Base-by-base conservation (phyloP, 2,888 invertebrate species). In the Neoascia interrupta region DNA sequence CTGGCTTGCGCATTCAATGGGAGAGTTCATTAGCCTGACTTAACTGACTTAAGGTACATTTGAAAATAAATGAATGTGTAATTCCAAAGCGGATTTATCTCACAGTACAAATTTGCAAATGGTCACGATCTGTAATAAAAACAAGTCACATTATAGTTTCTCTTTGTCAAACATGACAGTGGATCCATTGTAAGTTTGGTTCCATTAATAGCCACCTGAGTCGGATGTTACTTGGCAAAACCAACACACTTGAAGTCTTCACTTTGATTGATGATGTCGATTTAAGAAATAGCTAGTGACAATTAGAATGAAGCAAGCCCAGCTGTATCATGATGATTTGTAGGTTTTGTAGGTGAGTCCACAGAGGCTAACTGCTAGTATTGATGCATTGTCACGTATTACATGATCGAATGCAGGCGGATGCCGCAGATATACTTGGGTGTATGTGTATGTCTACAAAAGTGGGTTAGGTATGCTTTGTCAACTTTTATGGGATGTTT, bases 91-190 rank as follows among this genome's bases (percentile, higher is more conserved):
- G 23, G 43, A 51, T 45, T 34, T 41, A 37, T 37, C 13, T 34
- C 36, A 18, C 36, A 45, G 45, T 23, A 66, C 64, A 54, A 54
- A 54, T 66, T 36, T 37, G 21, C 51, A 64, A 47, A 13, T 18
- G 34, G 64, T 66, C 64, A 66, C 64, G 64, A 66, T 66, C 19
- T 18, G 31, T 18, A 53, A 15, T 26, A 31, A 28, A 54, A 23
- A 43, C 41, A 43, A 43, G 34, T 21, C 31, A 34, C 31, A 43
- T 43, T 23, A n/a, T 8, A 8, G 18, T 28, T 5, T 1, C n/a
- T n/a, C 26, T 31, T 49, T 31, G 49, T 49, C 15, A 16, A 49
- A 18, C n/a, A 34, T n/a, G n/a, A 49, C 4, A 49, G 8, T 6
- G 31, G n/a, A 47, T 16, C 16, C 19, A 51, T 51, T 19, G 47